phyloP scores from a whole-genome alignment of 1,140 invertebrate species.

The Drosophila ficusphila region DNA sequence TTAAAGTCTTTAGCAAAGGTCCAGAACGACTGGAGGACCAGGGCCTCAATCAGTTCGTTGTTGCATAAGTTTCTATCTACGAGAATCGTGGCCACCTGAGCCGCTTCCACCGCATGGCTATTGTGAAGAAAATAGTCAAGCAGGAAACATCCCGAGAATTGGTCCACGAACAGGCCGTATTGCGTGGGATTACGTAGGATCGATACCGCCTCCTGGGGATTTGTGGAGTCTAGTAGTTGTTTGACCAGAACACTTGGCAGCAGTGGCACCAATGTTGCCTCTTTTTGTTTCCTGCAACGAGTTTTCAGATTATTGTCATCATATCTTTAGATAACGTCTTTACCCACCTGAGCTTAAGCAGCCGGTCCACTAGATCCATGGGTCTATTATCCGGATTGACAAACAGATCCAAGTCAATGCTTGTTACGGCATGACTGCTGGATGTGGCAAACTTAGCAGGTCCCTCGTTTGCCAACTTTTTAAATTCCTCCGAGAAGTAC shows the following conservation, averaged over 20 bases:
- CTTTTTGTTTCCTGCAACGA: slow-evolving; percentile 52
- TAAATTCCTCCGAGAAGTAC: slow-evolving; percentile 63
- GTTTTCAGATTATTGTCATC: not conserved
- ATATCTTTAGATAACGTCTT: not conserved
- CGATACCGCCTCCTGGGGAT: slow-evolving; percentile 87
- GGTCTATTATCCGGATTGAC: slow-evolving; percentile 53
- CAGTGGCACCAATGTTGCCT: slow-evolving; percentile 49
- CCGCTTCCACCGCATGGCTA: slow-evolving; percentile 89
- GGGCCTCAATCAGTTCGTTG: slow-evolving; percentile 88
- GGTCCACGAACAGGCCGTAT: slow-evolving; percentile 95
- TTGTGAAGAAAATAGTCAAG: slow-evolving; percentile 91
- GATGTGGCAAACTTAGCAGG: slow-evolving; percentile 1
- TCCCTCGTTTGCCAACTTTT: slow-evolving; percentile 47
- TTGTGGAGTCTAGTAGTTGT: slow-evolving; percentile 50
- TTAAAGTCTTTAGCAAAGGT: slow-evolving; percentile 87
- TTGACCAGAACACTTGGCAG: slow-evolving; percentile 51
- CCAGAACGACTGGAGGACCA: slow-evolving; percentile 91
- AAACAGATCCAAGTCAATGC: slow-evolving; percentile 56
- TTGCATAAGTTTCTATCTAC: slow-evolving; percentile 94
- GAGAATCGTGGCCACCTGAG: slow-evolving; percentile 88
- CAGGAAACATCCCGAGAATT: slow-evolving; percentile 91
- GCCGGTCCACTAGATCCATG: slow-evolving; percentile 57
- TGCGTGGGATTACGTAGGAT: slow-evolving; percentile 92
- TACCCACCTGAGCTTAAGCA: slow-evolving; percentile 51
- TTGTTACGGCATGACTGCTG: slow-evolving; percentile 13